Conservation (phyloP, 2,113 vertebrate species). For the Xyrauchen texanus region DNA sequence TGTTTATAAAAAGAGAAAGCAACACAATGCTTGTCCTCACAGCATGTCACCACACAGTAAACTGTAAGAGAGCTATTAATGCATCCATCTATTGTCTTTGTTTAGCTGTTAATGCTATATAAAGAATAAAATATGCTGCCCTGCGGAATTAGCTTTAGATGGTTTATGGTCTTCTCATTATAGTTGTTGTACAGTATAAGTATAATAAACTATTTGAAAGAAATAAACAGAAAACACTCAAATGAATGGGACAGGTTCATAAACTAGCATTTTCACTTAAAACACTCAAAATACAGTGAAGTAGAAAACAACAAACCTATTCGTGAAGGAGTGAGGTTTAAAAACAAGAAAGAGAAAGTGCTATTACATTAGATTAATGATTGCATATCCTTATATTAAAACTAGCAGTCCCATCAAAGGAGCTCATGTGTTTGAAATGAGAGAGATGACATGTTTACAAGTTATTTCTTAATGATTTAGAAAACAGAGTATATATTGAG, state of each 20-base stretch:
- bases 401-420: conserved; percentile 69
- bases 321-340: too few species aligned
- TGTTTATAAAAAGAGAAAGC: too few species aligned
- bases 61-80: too few species aligned
- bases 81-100: too few species aligned
- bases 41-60: too few species aligned
- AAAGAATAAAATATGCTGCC: neutral
- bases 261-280: conserved; percentile 25
- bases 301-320: conserved; percentile 65
- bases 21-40: too few species aligned
- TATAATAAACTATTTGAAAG: conserved; percentile 14
- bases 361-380: conserved; percentile 60
- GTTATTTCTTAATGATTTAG: conserved; percentile 70
- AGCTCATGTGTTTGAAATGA: conserved; percentile 65
- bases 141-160: neutral
- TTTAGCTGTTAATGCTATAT: too few species aligned
- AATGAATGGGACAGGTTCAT: conserved; percentile 14
- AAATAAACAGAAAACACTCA: conserved; percentile 20
- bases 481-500: conserved; percentile 62
- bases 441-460: conserved; percentile 65
- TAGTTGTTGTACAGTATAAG: neutral
- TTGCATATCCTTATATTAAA: conserved; percentile 69
- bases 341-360: conserved; percentile 59
- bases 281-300: conserved; percentile 70
- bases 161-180: neutral